Conservation (phyloP, 2,888 invertebrate genomes). For the Trichopoda pennipes region DNA sequence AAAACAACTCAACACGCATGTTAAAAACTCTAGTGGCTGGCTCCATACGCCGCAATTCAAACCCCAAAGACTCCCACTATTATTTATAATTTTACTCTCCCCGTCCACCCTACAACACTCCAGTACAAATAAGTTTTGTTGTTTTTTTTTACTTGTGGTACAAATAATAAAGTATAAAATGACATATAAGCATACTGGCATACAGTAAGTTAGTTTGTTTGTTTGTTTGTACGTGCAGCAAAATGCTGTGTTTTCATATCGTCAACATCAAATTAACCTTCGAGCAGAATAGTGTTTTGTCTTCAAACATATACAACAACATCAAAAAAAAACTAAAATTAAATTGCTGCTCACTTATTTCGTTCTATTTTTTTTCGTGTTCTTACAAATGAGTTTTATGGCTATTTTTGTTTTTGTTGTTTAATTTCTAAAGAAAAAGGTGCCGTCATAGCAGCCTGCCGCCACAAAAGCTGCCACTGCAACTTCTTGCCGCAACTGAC, state of each 20-base stretch:
- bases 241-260: slow-evolving; percentile 39
- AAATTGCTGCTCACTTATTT: slow-evolving; percentile 24
- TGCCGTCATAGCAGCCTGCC: slow-evolving; percentile 47
- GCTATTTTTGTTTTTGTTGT: slow-evolving; percentile 10
- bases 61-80: slow-evolving; percentile 7
- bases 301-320: neutral
- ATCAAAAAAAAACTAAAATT: neutral
- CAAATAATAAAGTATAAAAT: slow-evolving; percentile 20
- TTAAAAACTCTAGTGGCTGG: slow-evolving; percentile 32
- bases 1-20: slow-evolving; percentile 30
- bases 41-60: neutral
- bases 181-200: slow-evolving; percentile 1
- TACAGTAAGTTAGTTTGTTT: neutral
- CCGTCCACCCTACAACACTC: neutral
- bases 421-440: slow-evolving; percentile 48
- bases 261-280: slow-evolving; percentile 54
- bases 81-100: neutral
- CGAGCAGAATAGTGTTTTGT: slow-evolving; percentile 35
- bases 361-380: neutral
- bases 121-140: neutral
- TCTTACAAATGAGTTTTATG: slow-evolving; percentile 5
- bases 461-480: slow-evolving; percentile 41
- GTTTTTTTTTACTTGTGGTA: neutral
- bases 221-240: neutral
- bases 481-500: slow-evolving; percentile 55